Conservation (phyloP, 2,113 vertebrate species). For the Oophaga pumilio region DNA sequence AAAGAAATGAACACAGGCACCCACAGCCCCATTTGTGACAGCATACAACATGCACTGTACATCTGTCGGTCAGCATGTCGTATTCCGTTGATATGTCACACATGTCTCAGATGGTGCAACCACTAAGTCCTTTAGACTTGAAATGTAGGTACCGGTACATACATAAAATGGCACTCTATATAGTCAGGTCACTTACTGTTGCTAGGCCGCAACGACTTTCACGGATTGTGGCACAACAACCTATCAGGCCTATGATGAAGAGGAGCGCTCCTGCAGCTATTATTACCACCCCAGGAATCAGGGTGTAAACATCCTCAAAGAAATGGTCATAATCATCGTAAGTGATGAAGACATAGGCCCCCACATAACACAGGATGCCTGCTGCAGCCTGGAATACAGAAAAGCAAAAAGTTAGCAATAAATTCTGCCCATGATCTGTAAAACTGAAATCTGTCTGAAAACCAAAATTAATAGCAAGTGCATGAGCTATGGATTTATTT, state of each 20-base stretch:
- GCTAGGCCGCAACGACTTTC: slow-evolving; percentile 94
- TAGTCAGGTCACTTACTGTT: slow-evolving; percentile 75
- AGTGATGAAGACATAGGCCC: slow-evolving; percentile 97
- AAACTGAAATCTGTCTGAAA: too few relatives aligned
- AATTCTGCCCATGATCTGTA: not conserved
- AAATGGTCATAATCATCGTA: slow-evolving; percentile 98
- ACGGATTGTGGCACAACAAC: slow-evolving; percentile 93
- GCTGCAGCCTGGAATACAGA: slow-evolving; percentile 82
- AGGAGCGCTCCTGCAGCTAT: slow-evolving; percentile 93
- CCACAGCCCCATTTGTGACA: too few relatives aligned
- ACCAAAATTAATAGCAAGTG: too few relatives aligned
- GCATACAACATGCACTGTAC: too few relatives aligned
- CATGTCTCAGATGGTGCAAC: too few relatives aligned
- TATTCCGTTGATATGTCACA: too few relatives aligned
- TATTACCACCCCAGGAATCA: slow-evolving; percentile 91
- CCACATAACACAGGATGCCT: slow-evolving; percentile 96
- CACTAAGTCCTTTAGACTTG: too few relatives aligned
- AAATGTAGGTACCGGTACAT: too few relatives aligned
- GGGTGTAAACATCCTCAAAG: slow-evolving; percentile 93
- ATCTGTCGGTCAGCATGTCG: too few relatives aligned
- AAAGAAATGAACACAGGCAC: too few relatives aligned
- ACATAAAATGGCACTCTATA: not conserved
- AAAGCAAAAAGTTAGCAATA: not conserved
- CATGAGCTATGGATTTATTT: too few relatives aligned
- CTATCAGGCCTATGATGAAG: slow-evolving; percentile 93